phyloP scores from a whole-genome alignment of 2,113 vertebrate species.

The Acanthisitta chloris region DNA sequence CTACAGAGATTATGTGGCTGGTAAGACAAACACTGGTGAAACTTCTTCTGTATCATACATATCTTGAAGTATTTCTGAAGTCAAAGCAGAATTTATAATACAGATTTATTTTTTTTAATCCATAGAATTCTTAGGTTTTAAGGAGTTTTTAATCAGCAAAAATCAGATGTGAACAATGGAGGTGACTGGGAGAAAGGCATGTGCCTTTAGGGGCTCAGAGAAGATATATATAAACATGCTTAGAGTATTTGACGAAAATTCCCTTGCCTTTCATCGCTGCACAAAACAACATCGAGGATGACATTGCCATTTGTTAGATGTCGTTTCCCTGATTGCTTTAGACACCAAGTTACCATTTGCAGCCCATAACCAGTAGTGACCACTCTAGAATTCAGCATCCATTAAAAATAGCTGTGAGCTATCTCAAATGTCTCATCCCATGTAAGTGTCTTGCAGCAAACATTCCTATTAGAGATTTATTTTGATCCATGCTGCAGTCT shows the following conservation, averaged over 20 bases:
- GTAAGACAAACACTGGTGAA: not conserved
- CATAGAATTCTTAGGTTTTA: not conserved
- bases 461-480: not conserved
- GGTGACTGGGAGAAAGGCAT: not conserved
- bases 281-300: fast-evolving
- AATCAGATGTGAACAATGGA: not conserved
- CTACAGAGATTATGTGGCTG: not conserved
- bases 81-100: not conserved
- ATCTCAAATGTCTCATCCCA: not conserved
- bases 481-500: not conserved
- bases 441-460: not conserved
- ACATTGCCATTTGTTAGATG: not conserved
- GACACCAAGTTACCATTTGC: not conserved
- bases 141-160: not conserved
- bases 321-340: not conserved
- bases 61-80: not conserved
- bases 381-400: not conserved
- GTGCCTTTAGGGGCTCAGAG: not conserved
- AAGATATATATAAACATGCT: not conserved
- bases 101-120: not conserved
- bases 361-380: not conserved
- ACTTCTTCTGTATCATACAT: not conserved
- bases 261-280: not conserved
- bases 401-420: not conserved
- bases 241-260: not conserved